phyloP scores from a whole-genome alignment of 2,888 invertebrate genomes.

The Agrotis puta region DNA sequence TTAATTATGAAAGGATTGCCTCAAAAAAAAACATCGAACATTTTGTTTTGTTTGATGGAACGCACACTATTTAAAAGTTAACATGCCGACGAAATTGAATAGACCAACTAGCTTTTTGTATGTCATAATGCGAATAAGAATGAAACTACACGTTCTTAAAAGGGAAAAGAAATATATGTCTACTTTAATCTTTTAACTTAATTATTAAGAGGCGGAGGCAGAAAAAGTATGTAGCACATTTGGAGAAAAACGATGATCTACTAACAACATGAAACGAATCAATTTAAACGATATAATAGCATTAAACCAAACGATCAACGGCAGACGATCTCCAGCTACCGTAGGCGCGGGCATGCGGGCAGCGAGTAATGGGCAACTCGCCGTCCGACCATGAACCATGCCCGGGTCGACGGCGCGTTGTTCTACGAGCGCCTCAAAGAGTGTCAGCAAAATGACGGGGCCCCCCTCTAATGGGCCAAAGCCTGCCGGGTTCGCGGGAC shows the following conservation, averaged over 20 bases:
- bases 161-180: not conserved
- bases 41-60: not conserved
- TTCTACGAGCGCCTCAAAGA: too few species aligned
- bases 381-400: too few species aligned
- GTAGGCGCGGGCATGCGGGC: too few species aligned
- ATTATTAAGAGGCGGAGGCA: not conserved
- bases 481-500: too few species aligned
- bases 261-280: not conserved
- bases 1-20: not conserved
- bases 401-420: too few species aligned
- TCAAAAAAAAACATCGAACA: too few species aligned
- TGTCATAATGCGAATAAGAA: too few species aligned
- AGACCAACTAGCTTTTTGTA: not conserved
- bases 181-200: not conserved
- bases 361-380: too few species aligned
- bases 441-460: too few species aligned
- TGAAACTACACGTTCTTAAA: not conserved
- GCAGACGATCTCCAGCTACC: too few species aligned
- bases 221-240: not conserved
- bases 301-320: conserved; percentile 25
- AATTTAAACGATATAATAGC: not conserved
- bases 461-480: too few species aligned
- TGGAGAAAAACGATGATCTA: not conserved
- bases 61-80: too few species aligned
- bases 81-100: not conserved